These are phyloP conservation scores for Psilanteris sp. DNA, from an alignment of 1,140 invertebrate species.

Conservation along the genomic window DNA sequence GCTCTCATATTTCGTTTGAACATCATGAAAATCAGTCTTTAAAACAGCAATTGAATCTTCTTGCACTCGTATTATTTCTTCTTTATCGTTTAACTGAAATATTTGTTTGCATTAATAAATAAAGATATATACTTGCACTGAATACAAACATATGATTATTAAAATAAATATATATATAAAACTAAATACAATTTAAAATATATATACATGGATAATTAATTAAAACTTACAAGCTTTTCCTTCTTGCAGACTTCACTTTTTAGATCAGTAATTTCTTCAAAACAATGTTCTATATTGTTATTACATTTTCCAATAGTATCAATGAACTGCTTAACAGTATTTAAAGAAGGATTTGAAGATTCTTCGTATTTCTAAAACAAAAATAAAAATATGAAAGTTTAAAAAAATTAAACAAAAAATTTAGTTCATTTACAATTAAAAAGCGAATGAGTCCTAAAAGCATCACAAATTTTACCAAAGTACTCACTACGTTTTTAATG, in stretches of 20 bases:
- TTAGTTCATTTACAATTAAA: neutral
- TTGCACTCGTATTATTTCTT: conserved; percentile 76
- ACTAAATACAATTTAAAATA: conserved; percentile 15
- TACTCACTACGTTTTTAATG: conserved; percentile 69
- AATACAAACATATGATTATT: no score
- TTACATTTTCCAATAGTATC: conserved; percentile 67
- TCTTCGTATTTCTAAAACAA: conserved; percentile 64
- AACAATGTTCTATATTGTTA: conserved; percentile 66
- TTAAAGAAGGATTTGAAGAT: conserved; percentile 46
- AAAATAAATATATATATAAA: neutral
- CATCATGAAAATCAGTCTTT: conserved; percentile 71
- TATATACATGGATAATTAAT: conserved; percentile 8
- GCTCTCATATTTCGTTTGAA: conserved; percentile 72
- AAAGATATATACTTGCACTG: no score
- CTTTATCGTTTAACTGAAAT: conserved; percentile 73
- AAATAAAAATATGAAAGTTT: no score
- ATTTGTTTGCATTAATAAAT: no score
- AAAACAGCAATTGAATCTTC: conserved; percentile 73
- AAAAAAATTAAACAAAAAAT: no score
- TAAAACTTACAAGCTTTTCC: conserved; percentile 73
- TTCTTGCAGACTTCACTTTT: conserved; percentile 70
- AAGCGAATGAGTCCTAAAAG: conserved; percentile 33
- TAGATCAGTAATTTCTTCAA: conserved; percentile 69
- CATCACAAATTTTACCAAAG: conserved; percentile 15
- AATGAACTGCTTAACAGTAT: conserved; percentile 53